Conservation (phyloP, 2,888 invertebrate species). For the Suillia variegata region DNA sequence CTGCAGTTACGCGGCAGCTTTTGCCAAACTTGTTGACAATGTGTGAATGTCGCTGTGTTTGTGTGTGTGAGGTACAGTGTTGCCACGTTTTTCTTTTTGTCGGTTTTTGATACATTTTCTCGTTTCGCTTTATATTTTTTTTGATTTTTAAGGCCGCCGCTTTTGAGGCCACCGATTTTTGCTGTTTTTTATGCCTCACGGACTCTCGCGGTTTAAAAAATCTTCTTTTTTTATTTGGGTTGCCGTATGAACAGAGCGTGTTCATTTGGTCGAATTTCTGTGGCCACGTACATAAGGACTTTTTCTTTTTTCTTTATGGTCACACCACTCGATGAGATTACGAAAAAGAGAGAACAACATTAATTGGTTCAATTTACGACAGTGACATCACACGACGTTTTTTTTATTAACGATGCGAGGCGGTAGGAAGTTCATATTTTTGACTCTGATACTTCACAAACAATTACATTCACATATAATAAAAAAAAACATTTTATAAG, state of each 20-base stretch:
- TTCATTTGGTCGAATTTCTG: slow-evolving; percentile 30
- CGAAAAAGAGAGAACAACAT: too few relatives aligned
- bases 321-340: too few relatives aligned
- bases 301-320: too few relatives aligned
- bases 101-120: slow-evolving; percentile 10
- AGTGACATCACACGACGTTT: too few relatives aligned
- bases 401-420: too few relatives aligned
- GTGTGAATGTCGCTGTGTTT: slow-evolving; percentile 9
- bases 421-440: too few relatives aligned
- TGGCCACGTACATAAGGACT: background rate
- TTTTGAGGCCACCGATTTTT: slow-evolving; percentile 45
- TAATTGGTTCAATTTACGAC: too few relatives aligned
- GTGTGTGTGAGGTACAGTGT: slow-evolving; percentile 1
- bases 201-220: slow-evolving; percentile 3
- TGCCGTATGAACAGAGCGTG: background rate
- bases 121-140: slow-evolving; percentile 47
- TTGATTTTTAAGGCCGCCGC: slow-evolving; percentile 54
- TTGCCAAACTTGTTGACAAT: slow-evolving; percentile 49
- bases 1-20: slow-evolving; percentile 2
- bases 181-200: too few relatives aligned
- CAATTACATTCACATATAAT: too few relatives aligned
- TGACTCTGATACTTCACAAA: too few relatives aligned
- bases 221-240: background rate
- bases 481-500: too few relatives aligned
- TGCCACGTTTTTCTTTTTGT: slow-evolving; percentile 4